Percentiles rank a stretch among this genome's conserved stretches.
Evolutionary conservation across 2,797 vertebrate genomes (phyloP).

Genomic region (Artibeus jamaicensis): DNA sequence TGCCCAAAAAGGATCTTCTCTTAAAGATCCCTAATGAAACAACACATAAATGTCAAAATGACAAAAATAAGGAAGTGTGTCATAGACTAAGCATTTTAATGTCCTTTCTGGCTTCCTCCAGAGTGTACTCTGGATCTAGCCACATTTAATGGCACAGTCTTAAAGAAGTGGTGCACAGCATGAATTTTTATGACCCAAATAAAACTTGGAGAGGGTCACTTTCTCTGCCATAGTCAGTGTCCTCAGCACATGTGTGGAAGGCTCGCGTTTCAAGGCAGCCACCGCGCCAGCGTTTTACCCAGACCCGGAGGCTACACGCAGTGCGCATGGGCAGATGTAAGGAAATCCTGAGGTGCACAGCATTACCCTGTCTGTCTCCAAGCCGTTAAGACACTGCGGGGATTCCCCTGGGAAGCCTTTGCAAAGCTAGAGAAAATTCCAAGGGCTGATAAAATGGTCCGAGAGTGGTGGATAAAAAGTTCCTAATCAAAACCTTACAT

Average conservation of each 20-base stretch:
- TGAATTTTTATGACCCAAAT: slow-evolving; percentile 80
- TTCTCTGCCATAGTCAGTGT: slow-evolving; percentile 73
- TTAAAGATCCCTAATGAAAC: slow-evolving; percentile 80
- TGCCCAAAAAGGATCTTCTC: slow-evolving; percentile 79
- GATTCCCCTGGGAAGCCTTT: slow-evolving; percentile 30
- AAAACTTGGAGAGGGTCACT: slow-evolving; percentile 76
- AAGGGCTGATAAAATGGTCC: slow-evolving; percentile 30
- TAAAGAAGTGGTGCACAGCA: slow-evolving; percentile 63
- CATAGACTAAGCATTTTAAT: slow-evolving; percentile 86
- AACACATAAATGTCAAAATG: slow-evolving; percentile 85
- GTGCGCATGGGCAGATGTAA: neutral
- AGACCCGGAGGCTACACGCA: slow-evolving; percentile 7
- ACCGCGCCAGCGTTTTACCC: slow-evolving; percentile 59
- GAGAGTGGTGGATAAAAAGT: slow-evolving; percentile 38
- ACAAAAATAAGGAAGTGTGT: slow-evolving; percentile 85
- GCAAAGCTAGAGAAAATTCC: slow-evolving; percentile 46
- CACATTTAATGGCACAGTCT: slow-evolving; percentile 80
- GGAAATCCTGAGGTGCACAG: neutral
- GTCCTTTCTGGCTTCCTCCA: slow-evolving; percentile 82
- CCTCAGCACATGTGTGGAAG: slow-evolving; percentile 66
- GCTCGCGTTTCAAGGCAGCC: slow-evolving; percentile 68
- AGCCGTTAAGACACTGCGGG: neutral
- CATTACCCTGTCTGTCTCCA: slow-evolving; percentile 36
- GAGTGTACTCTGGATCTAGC: slow-evolving; percentile 76
- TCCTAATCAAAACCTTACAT: slow-evolving; percentile 63